These are phyloP conservation scores for Bombus impatiens DNA, from an alignment of 1,140 invertebrate genomes.

Conservation along the genomic window DNA sequence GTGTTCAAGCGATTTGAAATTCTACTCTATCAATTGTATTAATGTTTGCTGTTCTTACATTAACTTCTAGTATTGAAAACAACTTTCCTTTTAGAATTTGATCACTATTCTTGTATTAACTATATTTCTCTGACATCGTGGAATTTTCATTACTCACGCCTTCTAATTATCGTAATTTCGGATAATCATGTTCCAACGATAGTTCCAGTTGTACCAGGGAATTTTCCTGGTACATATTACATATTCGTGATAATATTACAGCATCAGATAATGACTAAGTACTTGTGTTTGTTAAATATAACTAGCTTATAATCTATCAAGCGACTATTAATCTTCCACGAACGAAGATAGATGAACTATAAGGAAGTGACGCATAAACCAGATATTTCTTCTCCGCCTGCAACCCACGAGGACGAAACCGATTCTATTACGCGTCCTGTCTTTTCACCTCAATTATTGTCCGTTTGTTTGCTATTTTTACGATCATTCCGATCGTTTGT, in stretches of 20 bases:
- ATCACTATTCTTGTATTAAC: background rate
- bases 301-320: constrained; percentile 32
- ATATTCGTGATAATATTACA: background rate
- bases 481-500: constrained; percentile 3
- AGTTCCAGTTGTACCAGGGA: background rate
- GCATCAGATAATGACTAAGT: background rate
- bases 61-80: too few relatives aligned
- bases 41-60: too few relatives aligned
- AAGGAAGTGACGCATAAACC: constrained; percentile 23
- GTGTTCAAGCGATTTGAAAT: too few relatives aligned
- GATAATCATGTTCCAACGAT: background rate
- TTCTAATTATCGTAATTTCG: background rate
- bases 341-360: constrained; percentile 18
- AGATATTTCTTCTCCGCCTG: constrained; percentile 1
- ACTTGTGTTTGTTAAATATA: constrained; percentile 28
- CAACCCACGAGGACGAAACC: background rate
- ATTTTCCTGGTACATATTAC: background rate
- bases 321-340: constrained; percentile 16
- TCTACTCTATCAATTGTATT: too few relatives aligned
- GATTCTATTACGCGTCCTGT: constrained; percentile 9
- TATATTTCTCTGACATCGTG: background rate
- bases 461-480: background rate
- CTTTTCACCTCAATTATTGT: constrained; percentile 22
- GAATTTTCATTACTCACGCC: background rate
- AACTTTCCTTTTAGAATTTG: background rate